phyloP scores from a whole-genome alignment of 2,113 vertebrate species.

The Stigmatopora nigra region DNA sequence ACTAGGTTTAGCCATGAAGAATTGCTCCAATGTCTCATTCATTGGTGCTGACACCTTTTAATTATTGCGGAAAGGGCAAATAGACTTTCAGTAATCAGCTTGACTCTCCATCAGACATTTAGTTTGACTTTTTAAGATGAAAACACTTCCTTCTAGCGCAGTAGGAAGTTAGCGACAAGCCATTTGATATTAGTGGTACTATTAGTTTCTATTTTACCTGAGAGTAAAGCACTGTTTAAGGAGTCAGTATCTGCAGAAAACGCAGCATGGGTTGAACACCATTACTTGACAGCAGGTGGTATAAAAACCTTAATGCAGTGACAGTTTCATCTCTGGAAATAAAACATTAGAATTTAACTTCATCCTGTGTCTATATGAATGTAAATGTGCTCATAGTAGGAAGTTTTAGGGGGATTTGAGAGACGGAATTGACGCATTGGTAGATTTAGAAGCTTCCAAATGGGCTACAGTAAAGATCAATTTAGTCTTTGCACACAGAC shows the following conservation, averaged over 20 bases:
- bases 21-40: background rate
- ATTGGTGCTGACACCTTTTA: background rate
- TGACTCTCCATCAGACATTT: background rate
- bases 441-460: slow-evolving; percentile 13
- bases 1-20: background rate
- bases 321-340: slow-evolving; percentile 3
- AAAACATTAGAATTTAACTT: slow-evolving; percentile 16
- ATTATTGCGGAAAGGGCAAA: background rate
- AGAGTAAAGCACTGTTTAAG: slow-evolving; percentile 9
- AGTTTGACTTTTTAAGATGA: background rate
- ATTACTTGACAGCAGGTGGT: slow-evolving; percentile 9
- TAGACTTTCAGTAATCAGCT: no score
- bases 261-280: slow-evolving; percentile 2
- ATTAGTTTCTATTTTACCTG: slow-evolving; percentile 16
- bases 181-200: slow-evolving; percentile 4
- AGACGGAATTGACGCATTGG: slow-evolving; percentile 13
- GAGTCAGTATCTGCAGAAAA: slow-evolving; percentile 13
- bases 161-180: background rate
- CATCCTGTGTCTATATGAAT: slow-evolving; percentile 29
- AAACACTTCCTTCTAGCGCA: background rate
- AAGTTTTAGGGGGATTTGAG: slow-evolving; percentile 20
- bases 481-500: background rate
- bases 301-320: background rate
- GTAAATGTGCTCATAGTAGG: slow-evolving; percentile 25
- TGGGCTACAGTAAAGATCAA: slow-evolving; percentile 2